These are phyloP conservation scores for Mesoligia furuncula DNA, from an alignment of 2,888 invertebrate species.

Conservation along the genomic window DNA sequence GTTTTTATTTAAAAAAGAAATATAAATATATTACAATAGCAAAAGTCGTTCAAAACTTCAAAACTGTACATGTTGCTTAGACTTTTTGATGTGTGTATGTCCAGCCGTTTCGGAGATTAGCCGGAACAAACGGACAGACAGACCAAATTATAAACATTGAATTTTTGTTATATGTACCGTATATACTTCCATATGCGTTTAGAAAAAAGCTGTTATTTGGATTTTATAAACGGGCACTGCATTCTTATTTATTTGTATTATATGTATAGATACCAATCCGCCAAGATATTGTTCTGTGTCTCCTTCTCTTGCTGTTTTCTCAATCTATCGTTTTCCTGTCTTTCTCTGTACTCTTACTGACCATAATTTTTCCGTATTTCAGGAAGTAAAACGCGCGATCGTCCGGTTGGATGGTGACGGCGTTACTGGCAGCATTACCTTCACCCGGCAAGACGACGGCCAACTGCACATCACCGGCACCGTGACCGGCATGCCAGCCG, in stretches of 20 bases:
- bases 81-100: no score
- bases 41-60: no score
- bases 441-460: conserved; percentile 90
- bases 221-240: no score
- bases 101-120: no score
- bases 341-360: not conserved
- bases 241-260: not conserved
- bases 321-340: not conserved
- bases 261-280: not conserved
- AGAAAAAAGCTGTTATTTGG: no score
- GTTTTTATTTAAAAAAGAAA: no score
- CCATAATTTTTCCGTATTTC: conserved; percentile 38
- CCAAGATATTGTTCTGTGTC: not conserved
- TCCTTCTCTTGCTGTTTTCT: not conserved
- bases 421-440: conserved; percentile 82
- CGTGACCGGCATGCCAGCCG: conserved; percentile 91
- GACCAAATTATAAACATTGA: no score
- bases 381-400: conserved; percentile 70
- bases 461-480: conserved; percentile 91
- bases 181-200: no score
- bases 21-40: no score
- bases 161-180: no score
- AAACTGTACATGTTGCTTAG: no score
- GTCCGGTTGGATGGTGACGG: conserved; percentile 71
- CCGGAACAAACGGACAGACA: no score